phyloP scores from a whole-genome alignment of 2,888 invertebrate species.

The Tridacna crocea region DNA sequence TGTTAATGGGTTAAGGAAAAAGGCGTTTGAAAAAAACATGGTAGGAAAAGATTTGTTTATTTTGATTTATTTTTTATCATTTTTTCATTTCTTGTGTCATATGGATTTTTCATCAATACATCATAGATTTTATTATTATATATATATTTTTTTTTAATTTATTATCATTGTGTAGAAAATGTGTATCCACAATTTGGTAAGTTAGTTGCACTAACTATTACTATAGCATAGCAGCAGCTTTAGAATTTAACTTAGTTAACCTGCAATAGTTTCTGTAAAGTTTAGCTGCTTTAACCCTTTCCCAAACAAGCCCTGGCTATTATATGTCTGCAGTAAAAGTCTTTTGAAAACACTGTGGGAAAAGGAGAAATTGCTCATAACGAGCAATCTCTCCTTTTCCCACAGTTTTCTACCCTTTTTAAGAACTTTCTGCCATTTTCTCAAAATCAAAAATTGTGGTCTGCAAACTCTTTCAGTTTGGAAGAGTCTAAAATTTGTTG shows the following conservation, averaged over 20 bases:
- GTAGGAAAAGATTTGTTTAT: too few relatives aligned
- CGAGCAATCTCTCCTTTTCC: neutral
- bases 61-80: too few relatives aligned
- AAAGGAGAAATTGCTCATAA: neutral
- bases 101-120: too few relatives aligned
- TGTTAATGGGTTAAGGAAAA: too few relatives aligned
- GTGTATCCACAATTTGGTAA: conserved; percentile 20
- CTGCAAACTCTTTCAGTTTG: neutral
- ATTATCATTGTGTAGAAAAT: conserved; percentile 5
- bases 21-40: too few relatives aligned
- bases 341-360: neutral
- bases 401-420: conserved; percentile 4
- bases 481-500: neutral
- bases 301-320: neutral
- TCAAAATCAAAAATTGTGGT: neutral
- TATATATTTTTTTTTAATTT: neutral
- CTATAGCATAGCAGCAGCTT: neutral
- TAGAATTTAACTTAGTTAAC: conserved; percentile 5
- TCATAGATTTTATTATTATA: too few relatives aligned
- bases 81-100: too few relatives aligned
- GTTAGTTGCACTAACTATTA: neutral
- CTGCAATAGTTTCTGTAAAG: neutral
- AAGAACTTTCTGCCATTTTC: too few relatives aligned
- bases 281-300: conserved; percentile 1
- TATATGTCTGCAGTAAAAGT: neutral